phyloP scores from a whole-genome alignment of 2,888 invertebrate genomes.

The Agrenia bidenticulata region DNA sequence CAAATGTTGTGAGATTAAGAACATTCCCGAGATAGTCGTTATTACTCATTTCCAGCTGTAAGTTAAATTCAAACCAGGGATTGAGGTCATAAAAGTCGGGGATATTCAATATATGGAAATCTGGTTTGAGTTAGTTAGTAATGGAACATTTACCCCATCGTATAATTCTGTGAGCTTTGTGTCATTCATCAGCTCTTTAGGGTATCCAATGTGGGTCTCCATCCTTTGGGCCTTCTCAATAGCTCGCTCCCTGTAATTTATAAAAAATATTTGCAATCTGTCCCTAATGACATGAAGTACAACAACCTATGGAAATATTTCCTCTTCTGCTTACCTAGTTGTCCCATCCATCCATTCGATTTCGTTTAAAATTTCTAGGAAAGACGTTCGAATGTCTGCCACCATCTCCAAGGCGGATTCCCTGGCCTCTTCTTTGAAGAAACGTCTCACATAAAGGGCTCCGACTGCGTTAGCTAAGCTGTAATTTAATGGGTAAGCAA shows the following conservation, averaged over 20 bases:
- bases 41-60: slow-evolving; percentile 69
- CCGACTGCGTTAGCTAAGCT: slow-evolving; percentile 62
- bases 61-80: slow-evolving; percentile 9
- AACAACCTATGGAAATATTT: neutral
- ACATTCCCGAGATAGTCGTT: slow-evolving; percentile 74
- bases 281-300: no score
- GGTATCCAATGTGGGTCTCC: slow-evolving; percentile 88
- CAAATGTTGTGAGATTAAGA: slow-evolving; percentile 74
- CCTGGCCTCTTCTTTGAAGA: slow-evolving; percentile 83
- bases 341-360: slow-evolving; percentile 90
- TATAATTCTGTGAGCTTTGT: slow-evolving; percentile 78
- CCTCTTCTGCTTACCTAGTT: slow-evolving; percentile 60
- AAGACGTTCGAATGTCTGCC: slow-evolving; percentile 76
- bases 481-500: slow-evolving; percentile 18
- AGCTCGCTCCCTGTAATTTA: slow-evolving; percentile 60
- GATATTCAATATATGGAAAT: no score
- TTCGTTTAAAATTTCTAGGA: slow-evolving; percentile 73
- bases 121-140: no score
- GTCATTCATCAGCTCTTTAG: slow-evolving; percentile 81
- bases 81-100: no score
- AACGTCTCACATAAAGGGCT: slow-evolving; percentile 81
- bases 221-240: slow-evolving; percentile 78
- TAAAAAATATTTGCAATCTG: slow-evolving; percentile 53
- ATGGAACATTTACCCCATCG: slow-evolving; percentile 60
- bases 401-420: slow-evolving; percentile 85